Percentiles rank a stretch among this genome's conserved stretches.
Evolutionary conservation across 2,797 vertebrate species (phyloP).

Genomic region (Salarias fasciatus): DNA sequence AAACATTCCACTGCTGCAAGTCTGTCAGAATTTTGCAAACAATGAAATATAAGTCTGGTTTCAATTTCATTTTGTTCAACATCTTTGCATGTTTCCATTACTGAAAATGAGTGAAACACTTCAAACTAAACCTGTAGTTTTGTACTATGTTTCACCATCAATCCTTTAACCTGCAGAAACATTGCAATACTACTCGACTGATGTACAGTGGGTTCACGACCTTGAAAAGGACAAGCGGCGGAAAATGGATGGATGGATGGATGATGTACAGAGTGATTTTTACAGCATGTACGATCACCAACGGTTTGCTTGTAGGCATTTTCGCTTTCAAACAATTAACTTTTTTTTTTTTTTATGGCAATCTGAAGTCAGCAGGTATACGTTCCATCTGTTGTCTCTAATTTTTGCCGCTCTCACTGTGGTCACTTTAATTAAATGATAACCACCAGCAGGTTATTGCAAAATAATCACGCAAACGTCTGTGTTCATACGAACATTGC

Average conservation of each 20-base stretch:
- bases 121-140: too few species aligned
- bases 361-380: conserved; percentile 37
- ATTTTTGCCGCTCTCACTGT: conserved; percentile 28
- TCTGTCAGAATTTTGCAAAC: neutral
- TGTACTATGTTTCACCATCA: too few species aligned
- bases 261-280: too few species aligned
- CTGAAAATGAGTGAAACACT: too few species aligned
- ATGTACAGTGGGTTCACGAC: too few species aligned
- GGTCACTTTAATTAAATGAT: conserved; percentile 38
- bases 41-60: neutral
- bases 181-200: too few species aligned
- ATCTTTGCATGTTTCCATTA: too few species aligned
- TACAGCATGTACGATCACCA: conserved; percentile 20
- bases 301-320: conserved; percentile 13
- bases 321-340: conserved; percentile 23
- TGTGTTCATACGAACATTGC: neutral
- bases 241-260: too few species aligned
- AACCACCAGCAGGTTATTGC: conserved; percentile 9
- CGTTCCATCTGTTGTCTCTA: conserved; percentile 21
- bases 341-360: conserved; percentile 22
- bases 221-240: too few species aligned
- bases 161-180: too few species aligned
- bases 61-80: too few species aligned
- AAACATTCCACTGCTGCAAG: neutral
- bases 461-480: neutral